phyloP scores from a whole-genome alignment of 2,113 vertebrate genomes.

The Hippocampus comes region DNA sequence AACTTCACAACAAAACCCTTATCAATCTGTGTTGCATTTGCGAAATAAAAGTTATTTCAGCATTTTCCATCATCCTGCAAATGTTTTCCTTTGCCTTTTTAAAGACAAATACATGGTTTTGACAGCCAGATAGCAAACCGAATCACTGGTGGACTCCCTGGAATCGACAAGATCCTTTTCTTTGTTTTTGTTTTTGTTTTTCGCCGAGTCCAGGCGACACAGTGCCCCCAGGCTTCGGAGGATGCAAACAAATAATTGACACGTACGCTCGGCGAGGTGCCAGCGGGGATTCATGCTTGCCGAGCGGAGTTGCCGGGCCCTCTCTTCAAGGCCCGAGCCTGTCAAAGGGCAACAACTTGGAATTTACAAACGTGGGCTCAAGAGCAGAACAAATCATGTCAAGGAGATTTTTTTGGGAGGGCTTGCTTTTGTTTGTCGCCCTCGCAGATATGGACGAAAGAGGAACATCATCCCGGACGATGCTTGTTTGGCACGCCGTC shows the following conservation, averaged over 20 bases:
- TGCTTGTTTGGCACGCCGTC: conserved; percentile 61
- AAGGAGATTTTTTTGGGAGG: conserved; percentile 36
- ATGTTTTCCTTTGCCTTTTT: conserved; percentile 22
- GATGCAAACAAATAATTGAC: conserved; percentile 75
- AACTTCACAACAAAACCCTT: too few relatives aligned
- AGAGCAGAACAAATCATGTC: conserved; percentile 25
- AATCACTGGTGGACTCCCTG: conserved; percentile 32
- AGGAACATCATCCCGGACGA: conserved; percentile 67
- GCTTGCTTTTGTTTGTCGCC: neutral
- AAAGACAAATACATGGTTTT: conserved; percentile 14
- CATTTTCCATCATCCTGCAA: conserved; percentile 1
- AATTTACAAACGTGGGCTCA: conserved; percentile 23
- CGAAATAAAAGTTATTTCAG: neutral
- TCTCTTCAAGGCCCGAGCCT: conserved; percentile 25
- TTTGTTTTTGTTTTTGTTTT: conserved; percentile 10
- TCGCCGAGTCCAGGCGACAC: conserved; percentile 23
- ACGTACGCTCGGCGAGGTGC: conserved; percentile 58
- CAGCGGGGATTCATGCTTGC: conserved; percentile 62
- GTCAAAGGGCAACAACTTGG: conserved; percentile 33
- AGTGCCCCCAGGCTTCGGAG: conserved; percentile 51
- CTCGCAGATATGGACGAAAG: conserved; percentile 42
- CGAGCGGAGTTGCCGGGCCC: conserved; percentile 38
- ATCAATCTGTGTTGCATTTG: neutral
- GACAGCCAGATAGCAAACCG: conserved; percentile 27
- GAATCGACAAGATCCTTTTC: conserved; percentile 44